Percentiles rank a stretch among this genome's conserved stretches.
phyloP scores from a whole-genome alignment of 1,140 invertebrate genomes.

The Cyrtorhinus lividipennis region DNA sequence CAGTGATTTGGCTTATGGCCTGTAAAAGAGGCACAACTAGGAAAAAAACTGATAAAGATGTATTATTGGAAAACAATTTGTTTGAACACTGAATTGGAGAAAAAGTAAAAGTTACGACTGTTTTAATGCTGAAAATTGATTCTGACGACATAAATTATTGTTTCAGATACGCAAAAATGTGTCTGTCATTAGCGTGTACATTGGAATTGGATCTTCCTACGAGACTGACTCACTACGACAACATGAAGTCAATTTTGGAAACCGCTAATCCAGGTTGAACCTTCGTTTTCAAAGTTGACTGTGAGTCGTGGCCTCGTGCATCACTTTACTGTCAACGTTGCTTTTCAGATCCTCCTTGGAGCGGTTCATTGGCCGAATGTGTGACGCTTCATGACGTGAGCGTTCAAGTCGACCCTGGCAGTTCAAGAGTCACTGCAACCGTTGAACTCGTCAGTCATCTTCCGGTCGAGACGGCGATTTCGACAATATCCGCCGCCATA shows the following conservation, averaged over 20 bases:
- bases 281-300: no score
- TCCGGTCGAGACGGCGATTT: background rate
- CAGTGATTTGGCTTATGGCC: no score
- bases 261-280: conserved; percentile 20
- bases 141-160: no score
- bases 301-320: no score
- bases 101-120: no score
- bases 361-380: conserved; percentile 17
- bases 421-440: conserved; percentile 12
- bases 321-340: no score
- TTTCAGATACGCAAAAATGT: conserved; percentile 39
- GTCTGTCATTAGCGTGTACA: conserved; percentile 59
- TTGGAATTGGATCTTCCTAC: conserved; percentile 40
- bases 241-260: conserved; percentile 26
- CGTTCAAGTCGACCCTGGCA: conserved; percentile 18
- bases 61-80: no score
- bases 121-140: no score
- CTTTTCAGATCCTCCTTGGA: conserved; percentile 24
- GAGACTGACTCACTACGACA: conserved; percentile 31
- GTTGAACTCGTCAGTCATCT: conserved; percentile 9
- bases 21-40: no score
- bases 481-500: conserved; percentile 13
- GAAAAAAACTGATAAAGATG: no score
- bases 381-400: conserved; percentile 17
- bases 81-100: no score